Evolutionary conservation across 2,888 invertebrate species (phyloP), one percentile per base, ranked within the genome.

Genomic region (Macrophya annulata): DNA sequence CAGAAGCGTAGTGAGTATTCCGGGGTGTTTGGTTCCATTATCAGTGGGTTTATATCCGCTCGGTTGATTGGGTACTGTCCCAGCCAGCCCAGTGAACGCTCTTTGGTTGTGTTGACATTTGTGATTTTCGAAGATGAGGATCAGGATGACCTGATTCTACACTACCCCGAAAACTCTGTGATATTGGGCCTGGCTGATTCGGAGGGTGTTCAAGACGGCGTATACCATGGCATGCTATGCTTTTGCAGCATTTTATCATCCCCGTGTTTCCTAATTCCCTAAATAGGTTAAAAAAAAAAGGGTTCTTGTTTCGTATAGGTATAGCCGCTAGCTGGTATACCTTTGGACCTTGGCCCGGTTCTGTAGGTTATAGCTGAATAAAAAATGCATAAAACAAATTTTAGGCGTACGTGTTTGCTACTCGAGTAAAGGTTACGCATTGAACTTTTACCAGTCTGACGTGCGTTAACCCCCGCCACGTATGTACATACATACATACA

Each of bases 11-110:
- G 40, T 48, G 65, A 68, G 76, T 62, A 62, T 40, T 17, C 62
- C 79, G 83, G 85, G 81, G 51, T 87, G 88, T 89, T 87, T 88
- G 84, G 86, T 88, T 90, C 90, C 89, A 90, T 90, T 90, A 91
- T 90, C 89, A 89, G 86, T 84, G 88, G 89, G 89, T 89, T 91
- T 90, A 91, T 90, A 89, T 90, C 87, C 87, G 89, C 86, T 89
- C 88, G 89, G 86, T 85, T 88, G 90, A 91, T 90, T 90, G 89
- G 88, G 88, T 89, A 86, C 88, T 88, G 87, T 87, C 88, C 86
- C 85, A 85, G 85, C 86, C 85, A 85, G 85, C 84, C 59, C 31
- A 45, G 43, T 31, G 82, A 51, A 83, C 65, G 82, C 21, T 62
- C n/a, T 40, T 21, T 62, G 37, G 55, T 4, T 77, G 9, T 81